Evolutionary conservation across 2,797 vertebrate species (phyloP), one percentile per base, ranked within the genome.

Genomic region (Sebastes hubbsi): DNA sequence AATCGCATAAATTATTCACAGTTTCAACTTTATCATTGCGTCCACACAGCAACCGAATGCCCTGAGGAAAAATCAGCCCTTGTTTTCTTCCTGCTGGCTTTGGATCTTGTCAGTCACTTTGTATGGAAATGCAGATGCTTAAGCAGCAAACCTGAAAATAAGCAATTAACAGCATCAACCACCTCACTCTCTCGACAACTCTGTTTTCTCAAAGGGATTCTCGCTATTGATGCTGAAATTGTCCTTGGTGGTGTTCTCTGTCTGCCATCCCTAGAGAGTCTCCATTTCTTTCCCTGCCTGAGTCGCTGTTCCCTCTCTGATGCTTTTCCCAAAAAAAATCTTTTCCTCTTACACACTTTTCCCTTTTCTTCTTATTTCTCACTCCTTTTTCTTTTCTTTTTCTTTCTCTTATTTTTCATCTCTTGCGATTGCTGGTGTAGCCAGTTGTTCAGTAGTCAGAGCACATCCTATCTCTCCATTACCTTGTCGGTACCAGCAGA

Each of bases 161-260:
- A 85, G 77, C 90, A 91, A 93, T 93, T 93, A 92, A 83, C 62
- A 78, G 85, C 89, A 88, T 89, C 78, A 88, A 80, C 69, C 83
- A 84, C 78, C 72, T 79, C 78, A 60, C 75, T 84, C 66, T 71
- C 78, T 80, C 58, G 75, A 81, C 72, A 75, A 20, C 63, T 60
- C 54, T 14, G 61, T 72, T 89, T 80, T 73, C 79, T 86, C 85
- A 1, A 73, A 80, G 87, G 81, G 55, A 69, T 83, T 84, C 63
- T 61, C 18, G 25, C 77, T 67, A 75, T 75, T 91, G 85, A 89
- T 82, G 85, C 72, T 59, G 60, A 85, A 86, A 90, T 86, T 85
- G 87, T 92, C 89, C 89, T 93, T 90, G 84, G 85, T 91, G 84
- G 80, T 73, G 75, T 86, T 85, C 63, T 80, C 77, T 83, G 81